phyloP scores from a whole-genome alignment of 2,888 invertebrate genomes.

The Phymatocera aterrima region DNA sequence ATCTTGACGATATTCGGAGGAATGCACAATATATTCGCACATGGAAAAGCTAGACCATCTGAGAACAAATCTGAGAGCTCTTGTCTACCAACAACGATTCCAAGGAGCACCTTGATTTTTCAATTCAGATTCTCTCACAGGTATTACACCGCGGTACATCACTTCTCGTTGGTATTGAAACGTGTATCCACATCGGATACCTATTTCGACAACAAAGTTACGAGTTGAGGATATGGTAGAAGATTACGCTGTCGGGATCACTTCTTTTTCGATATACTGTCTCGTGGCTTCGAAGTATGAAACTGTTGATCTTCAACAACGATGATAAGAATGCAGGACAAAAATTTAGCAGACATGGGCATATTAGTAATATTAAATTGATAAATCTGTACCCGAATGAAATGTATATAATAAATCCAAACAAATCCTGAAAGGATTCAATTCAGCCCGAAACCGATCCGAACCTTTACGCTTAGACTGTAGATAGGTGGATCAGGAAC shows the following conservation, averaged over 20 bases:
- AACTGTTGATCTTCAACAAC: conserved; percentile 29
- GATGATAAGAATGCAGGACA: background rate
- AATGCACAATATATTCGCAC: no score
- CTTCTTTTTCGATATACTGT: background rate
- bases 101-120: no score
- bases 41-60: no score
- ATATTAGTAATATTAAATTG: no score
- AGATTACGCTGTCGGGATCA: background rate
- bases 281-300: background rate
- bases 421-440: background rate
- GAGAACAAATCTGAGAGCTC: no score
- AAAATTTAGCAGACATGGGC: no score
- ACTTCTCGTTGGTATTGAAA: background rate
- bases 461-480: background rate
- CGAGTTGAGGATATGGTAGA: background rate
- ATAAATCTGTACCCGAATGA: no score
- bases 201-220: background rate
- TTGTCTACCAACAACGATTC: no score
- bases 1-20: no score
- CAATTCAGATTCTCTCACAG: no score
- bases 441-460: background rate
- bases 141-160: background rate
- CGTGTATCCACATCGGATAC: background rate
- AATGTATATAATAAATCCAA: no score
- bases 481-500: background rate